These are phyloP conservation scores for Callinectes sapidus DNA, from an alignment of 2,888 invertebrate genomes.

Conservation along the genomic window DNA sequence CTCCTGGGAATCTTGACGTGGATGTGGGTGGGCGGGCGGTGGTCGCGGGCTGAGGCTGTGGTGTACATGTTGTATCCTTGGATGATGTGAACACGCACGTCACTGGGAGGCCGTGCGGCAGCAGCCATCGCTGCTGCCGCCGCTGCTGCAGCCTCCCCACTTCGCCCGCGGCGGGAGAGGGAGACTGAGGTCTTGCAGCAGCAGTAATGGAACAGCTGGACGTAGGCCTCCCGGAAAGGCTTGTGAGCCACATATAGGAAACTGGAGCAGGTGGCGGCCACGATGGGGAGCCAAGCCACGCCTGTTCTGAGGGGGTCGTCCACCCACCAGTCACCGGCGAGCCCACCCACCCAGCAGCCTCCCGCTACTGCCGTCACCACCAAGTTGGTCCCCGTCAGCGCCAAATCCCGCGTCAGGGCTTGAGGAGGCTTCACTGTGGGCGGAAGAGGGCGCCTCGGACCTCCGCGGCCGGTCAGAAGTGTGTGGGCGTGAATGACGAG, in stretches of 20 bases:
- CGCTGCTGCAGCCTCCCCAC: conserved; percentile 76
- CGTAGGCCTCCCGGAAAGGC: conserved; percentile 84
- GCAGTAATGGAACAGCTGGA: conserved; percentile 86
- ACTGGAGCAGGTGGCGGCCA: conserved; percentile 66
- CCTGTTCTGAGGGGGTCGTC: conserved; percentile 44
- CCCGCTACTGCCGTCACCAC: conserved; percentile 61
- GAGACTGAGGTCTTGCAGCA: conserved; percentile 86
- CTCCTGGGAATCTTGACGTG: conserved; percentile 72
- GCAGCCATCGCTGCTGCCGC: conserved; percentile 73
- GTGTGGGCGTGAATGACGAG: conserved; percentile 68
- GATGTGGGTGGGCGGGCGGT: conserved; percentile 76
- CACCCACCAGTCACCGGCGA: conserved; percentile 65
- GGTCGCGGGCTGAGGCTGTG: conserved; percentile 74
- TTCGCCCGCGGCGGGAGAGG: conserved; percentile 79
- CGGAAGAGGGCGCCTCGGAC: conserved; percentile 35
- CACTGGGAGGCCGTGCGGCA: conserved; percentile 78
- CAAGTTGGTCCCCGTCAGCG: conserved; percentile 63
- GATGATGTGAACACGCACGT: conserved; percentile 85
- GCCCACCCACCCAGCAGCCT: conserved; percentile 67
- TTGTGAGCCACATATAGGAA: conserved; percentile 77
- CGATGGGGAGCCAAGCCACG: conserved; percentile 67
- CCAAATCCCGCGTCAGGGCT: conserved; percentile 66
- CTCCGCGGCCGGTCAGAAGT: conserved; percentile 65
- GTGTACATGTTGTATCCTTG: conserved; percentile 82
- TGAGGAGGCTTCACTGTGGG: conserved; percentile 64